Percentiles rank a stretch among this genome's conserved stretches.
phyloP scores from a whole-genome alignment of 2,113 vertebrate species.

The Rattus norvegicus region DNA sequence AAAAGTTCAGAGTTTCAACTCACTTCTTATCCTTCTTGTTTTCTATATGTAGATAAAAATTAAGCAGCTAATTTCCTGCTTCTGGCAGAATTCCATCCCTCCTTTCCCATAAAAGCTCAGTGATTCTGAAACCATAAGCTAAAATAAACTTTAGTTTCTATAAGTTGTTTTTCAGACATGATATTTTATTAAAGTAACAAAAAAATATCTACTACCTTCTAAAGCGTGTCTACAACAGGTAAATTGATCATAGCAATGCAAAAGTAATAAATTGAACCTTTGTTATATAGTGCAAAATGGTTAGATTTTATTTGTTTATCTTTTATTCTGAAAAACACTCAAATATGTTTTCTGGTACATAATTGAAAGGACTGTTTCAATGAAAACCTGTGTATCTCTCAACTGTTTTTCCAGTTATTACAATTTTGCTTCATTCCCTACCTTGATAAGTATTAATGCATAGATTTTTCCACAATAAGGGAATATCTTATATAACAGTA shows the following conservation, averaged over 20 bases:
- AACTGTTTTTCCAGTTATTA: neutral
- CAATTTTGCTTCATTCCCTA: neutral
- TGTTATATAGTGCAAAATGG: neutral
- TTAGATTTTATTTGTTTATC: neutral
- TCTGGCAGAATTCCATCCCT: neutral
- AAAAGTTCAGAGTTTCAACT: neutral
- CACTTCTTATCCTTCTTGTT: neutral
- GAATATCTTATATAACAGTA: neutral
- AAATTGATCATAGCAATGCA: neutral
- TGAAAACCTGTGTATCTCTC: neutral
- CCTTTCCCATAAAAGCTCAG: neutral
- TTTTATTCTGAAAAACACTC: neutral
- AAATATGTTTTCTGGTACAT: neutral
- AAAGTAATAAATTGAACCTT: neutral
- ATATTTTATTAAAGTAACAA: neutral
- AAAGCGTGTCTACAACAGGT: no score
- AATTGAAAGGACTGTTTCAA: neutral
- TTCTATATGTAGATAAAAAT: neutral
- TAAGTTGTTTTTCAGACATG: neutral
- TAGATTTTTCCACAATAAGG: neutral
- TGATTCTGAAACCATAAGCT: neutral
- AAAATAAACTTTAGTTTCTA: neutral
- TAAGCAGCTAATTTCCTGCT: neutral
- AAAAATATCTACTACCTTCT: neutral
- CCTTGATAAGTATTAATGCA: neutral